phyloP scores from a whole-genome alignment of 2,888 invertebrate genomes.

The Drosophila trichaetosa region DNA sequence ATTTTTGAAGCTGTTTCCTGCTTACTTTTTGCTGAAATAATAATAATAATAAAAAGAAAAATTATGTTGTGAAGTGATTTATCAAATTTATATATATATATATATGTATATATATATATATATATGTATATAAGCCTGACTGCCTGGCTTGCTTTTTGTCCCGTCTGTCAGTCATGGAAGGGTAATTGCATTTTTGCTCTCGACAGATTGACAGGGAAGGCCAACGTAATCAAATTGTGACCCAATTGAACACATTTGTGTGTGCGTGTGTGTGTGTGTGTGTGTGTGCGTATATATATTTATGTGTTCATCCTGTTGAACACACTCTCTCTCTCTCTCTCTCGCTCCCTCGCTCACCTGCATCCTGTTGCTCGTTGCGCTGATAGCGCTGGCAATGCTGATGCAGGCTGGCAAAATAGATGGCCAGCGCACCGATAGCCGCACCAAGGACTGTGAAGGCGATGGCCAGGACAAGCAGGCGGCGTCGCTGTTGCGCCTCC shows the following conservation, averaged over 20 bases:
- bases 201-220: conserved; percentile 23
- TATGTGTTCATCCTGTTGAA: background rate
- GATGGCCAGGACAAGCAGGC: conserved; percentile 83
- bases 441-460: conserved; percentile 84
- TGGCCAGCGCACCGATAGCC: conserved; percentile 84
- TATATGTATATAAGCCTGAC: background rate
- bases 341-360: conserved; percentile 52
- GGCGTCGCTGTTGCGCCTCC: conserved; percentile 90
- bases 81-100: background rate
- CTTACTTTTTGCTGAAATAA: background rate
- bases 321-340: background rate
- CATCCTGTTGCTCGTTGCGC: conserved; percentile 30
- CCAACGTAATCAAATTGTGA: conserved; percentile 1
- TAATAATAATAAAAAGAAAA: background rate
- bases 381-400: conserved; percentile 61
- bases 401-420: conserved; percentile 83
- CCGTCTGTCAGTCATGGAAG: background rate
- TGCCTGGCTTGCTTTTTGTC: background rate
- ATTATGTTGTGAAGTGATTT: background rate
- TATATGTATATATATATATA: background rate
- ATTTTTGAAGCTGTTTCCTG: background rate
- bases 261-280: background rate
- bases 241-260: background rate
- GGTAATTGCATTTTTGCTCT: background rate
- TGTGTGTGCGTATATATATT: background rate